These are phyloP conservation scores for Petrocephalus schoutedeni DNA, from an alignment of 2,797 vertebrate genomes.

Conservation along the genomic window DNA sequence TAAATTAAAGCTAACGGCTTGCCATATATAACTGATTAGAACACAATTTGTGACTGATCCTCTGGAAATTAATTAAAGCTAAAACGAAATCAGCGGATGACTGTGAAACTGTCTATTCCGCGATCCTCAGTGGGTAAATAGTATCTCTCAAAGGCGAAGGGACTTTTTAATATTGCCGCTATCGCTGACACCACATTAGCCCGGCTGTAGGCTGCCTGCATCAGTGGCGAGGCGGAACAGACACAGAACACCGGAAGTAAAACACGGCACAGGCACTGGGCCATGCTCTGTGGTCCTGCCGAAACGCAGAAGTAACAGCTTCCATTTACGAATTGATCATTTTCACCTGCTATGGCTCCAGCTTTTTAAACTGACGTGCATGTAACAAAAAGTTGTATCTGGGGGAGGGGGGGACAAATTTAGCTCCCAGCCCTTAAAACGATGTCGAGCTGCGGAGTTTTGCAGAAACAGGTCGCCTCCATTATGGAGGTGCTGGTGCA, in stretches of 20 bases:
- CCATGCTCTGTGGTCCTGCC: neutral
- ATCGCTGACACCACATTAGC: neutral
- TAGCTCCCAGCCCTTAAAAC: neutral
- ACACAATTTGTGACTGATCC: too few relatives aligned
- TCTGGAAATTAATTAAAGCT: too few relatives aligned
- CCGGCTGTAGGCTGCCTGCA: neutral
- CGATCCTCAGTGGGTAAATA: neutral
- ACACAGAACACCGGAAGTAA: neutral
- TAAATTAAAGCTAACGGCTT: too few relatives aligned
- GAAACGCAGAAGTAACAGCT: neutral
- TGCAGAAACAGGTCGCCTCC: conserved; percentile 47
- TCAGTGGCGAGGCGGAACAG: neutral
- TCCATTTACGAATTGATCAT: neutral
- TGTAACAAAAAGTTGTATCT: neutral
- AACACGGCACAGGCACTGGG: neutral
- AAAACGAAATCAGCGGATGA: too few relatives aligned
- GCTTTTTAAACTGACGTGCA: neutral
- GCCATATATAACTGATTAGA: too few relatives aligned
- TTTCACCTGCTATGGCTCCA: neutral
- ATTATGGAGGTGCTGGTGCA: conserved; percentile 54
- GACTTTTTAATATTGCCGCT: neutral
- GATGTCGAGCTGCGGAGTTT: conserved; percentile 3
- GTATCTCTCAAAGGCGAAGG: neutral
- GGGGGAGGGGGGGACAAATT: neutral
- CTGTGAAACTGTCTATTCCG: neutral